phyloP scores from a whole-genome alignment of 2,888 invertebrate genomes.

The Cephus nigrinus region DNA sequence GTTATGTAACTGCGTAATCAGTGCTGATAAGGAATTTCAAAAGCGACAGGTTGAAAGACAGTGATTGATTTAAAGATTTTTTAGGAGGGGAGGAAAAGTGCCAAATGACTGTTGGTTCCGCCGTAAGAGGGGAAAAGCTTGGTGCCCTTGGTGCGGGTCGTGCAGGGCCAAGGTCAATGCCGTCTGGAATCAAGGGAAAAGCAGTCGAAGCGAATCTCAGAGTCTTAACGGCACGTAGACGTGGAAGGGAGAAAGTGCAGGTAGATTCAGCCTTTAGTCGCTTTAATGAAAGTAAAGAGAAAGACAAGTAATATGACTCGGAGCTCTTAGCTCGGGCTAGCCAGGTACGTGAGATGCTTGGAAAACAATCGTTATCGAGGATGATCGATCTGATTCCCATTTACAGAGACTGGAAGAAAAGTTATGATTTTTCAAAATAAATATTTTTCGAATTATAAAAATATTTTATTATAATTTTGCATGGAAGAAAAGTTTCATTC shows the following conservation, averaged over 20 bases:
- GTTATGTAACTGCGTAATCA: too few species aligned
- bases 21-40: background rate
- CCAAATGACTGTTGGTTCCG: too few species aligned
- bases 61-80: too few species aligned
- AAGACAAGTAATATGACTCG: constrained; percentile 28
- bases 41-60: too few species aligned
- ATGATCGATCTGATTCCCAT: background rate
- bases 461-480: background rate
- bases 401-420: too few species aligned
- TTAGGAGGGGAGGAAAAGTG: background rate
- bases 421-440: too few species aligned
- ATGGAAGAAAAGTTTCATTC: background rate
- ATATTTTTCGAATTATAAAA: too few species aligned
- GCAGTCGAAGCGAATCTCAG: background rate
- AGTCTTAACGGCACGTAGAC: constrained; percentile 41
- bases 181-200: background rate
- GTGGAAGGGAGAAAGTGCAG: constrained; percentile 53
- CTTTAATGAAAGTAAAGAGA: constrained; percentile 49
- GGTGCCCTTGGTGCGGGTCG: background rate
- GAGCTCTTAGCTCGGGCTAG: background rate
- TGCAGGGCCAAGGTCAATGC: constrained; percentile 25
- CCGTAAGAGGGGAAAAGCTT: background rate
- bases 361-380: background rate
- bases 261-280: constrained; percentile 17
- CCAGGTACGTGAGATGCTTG: background rate